Conservation (phyloP, 2,888 invertebrate species). For the Agrochola macilenta region DNA sequence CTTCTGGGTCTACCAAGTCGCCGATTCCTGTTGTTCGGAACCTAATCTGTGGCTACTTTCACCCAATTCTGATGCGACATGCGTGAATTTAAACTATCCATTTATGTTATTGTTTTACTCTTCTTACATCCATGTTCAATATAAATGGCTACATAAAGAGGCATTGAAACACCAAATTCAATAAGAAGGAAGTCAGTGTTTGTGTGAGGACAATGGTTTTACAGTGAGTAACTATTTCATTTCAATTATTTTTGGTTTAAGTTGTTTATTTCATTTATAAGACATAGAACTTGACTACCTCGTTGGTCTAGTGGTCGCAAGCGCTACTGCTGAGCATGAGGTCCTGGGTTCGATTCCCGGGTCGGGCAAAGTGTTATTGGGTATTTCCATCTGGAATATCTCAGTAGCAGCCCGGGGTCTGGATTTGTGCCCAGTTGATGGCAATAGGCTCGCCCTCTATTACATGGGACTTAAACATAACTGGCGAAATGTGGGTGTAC, state of each 20-base stretch:
- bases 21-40: background rate
- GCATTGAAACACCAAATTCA: slow-evolving; percentile 7
- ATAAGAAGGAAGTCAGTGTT: slow-evolving; percentile 20
- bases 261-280: background rate
- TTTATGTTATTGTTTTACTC: background rate
- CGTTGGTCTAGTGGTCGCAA: no score
- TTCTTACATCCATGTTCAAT: slow-evolving; percentile 32
- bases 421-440: no score
- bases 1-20: background rate
- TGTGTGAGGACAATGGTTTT: slow-evolving; percentile 34
- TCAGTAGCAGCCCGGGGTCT: no score
- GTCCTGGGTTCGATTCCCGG: no score
- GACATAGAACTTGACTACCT: no score
- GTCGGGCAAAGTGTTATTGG: no score
- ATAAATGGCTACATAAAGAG: slow-evolving; percentile 30
- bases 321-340: no score
- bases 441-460: no score
- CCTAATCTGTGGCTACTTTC: background rate
- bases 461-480: no score
- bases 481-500: no score
- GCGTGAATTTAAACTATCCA: background rate
- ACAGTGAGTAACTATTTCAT: slow-evolving; percentile 27
- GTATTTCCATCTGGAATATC: no score
- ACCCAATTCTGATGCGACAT: background rate
- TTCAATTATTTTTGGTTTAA: background rate